These are phyloP conservation scores for Sminthopsis crassicaudata DNA, from an alignment of 2,113 vertebrate genomes.

Conservation along the genomic window DNA sequence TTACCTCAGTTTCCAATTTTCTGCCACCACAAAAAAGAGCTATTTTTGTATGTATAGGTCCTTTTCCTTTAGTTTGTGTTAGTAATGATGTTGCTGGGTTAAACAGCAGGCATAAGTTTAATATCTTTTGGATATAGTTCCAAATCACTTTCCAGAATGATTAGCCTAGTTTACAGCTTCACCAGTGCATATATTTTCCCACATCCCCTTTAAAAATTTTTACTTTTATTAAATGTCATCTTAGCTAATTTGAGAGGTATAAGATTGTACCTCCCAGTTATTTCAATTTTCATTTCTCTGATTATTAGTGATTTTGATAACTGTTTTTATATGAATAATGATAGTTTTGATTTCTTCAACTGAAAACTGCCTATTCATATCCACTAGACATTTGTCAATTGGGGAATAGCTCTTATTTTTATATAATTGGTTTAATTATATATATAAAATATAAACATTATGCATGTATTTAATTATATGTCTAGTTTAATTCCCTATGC, in stretches of 20 bases:
- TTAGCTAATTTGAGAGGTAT: not conserved
- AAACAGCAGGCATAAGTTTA: no score
- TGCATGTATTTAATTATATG: not conserved
- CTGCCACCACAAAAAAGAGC: no score
- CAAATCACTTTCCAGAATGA: not conserved
- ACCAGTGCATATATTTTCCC: not conserved
- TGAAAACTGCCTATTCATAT: not conserved
- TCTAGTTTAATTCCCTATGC: not conserved
- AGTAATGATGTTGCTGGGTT: no score
- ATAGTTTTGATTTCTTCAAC: not conserved
- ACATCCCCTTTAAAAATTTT: not conserved
- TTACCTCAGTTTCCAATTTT: no score
- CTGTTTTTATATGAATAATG: not conserved
- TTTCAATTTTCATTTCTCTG: not conserved
- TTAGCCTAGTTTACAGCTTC: not conserved
- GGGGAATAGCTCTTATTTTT: not conserved
- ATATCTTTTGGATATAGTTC: not conserved
- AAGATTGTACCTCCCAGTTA: not conserved
- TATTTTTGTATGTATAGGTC: no score
- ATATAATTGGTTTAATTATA: not conserved
- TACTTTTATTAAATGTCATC: not conserved
- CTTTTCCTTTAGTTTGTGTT: no score
- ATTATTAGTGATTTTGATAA: not conserved
- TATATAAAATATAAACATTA: no score
- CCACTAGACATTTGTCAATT: not conserved